A percentile compares a stretch with the other conserved stretches of the same genome.
Conservation (phyloP, 2,888 invertebrate species). For the Tetramorium bicarinatum region DNA sequence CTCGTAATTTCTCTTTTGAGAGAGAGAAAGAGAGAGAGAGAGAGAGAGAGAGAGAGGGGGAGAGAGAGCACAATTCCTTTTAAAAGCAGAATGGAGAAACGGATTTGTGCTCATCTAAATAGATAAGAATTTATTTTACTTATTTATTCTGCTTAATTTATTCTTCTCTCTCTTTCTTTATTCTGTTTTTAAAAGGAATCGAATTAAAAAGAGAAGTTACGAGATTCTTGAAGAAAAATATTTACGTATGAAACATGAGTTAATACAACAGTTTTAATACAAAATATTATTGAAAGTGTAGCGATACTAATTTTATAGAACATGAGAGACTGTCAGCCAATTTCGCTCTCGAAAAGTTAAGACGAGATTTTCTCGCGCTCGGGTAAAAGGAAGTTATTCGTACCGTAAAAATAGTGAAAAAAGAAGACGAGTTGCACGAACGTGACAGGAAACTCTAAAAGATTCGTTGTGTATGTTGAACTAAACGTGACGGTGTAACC, state of each 20-base stretch:
- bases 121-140: not conserved
- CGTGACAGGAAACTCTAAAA: constrained; percentile 49
- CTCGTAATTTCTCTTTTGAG: not conserved
- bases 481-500: constrained; percentile 41
- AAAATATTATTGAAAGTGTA: not conserved
- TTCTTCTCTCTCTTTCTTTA: not conserved
- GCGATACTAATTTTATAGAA: constrained; percentile 40
- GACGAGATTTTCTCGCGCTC: constrained; percentile 6
- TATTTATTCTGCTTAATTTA: too few relatives aligned
- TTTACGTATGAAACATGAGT: not conserved
- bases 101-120: not conserved
- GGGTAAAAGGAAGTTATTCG: constrained; percentile 52
- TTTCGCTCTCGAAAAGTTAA: constrained; percentile 37
- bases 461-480: constrained; percentile 33
- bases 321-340: not conserved
- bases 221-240: not conserved
- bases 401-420: constrained; percentile 45
- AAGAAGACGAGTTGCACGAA: constrained; percentile 22
- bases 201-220: not conserved
- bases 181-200: not conserved
- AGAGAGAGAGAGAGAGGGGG: too few relatives aligned
- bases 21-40: too few relatives aligned
- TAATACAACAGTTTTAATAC: not conserved
- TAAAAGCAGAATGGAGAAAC: not conserved
- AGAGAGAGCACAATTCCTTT: not conserved